phyloP scores from a whole-genome alignment of 2,888 invertebrate species.

The Cosmorhoe ocellata region DNA sequence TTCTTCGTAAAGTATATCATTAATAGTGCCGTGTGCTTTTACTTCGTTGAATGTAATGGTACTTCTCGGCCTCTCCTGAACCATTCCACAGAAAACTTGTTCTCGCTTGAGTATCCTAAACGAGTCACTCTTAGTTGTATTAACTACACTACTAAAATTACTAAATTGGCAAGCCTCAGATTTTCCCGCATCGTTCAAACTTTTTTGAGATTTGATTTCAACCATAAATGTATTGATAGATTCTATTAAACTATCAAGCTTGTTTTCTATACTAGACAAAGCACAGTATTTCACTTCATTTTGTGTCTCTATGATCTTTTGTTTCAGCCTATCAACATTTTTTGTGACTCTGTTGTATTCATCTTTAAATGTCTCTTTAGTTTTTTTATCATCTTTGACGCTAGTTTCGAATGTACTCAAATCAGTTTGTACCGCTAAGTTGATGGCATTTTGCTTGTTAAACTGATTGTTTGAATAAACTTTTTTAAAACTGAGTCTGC shows the following conservation, averaged over 20 bases:
- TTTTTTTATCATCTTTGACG: neutral
- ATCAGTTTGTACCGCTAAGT: slow-evolving; percentile 27
- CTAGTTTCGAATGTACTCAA: slow-evolving; percentile 6
- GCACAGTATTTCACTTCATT: slow-evolving; percentile 33
- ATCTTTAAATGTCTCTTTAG: slow-evolving; percentile 33
- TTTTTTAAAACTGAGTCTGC: neutral
- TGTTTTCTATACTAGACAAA: slow-evolving; percentile 53
- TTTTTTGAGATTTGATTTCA: slow-evolving; percentile 44
- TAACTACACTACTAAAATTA: neutral
- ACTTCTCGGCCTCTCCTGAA: slow-evolving; percentile 33
- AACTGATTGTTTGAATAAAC: neutral
- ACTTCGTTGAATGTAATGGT: slow-evolving; percentile 24
- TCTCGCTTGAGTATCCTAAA: slow-evolving; percentile 17
- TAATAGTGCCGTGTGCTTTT: slow-evolving; percentile 30
- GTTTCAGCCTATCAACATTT: slow-evolving; percentile 39
- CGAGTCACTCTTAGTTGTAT: slow-evolving; percentile 14
- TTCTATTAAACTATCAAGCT: slow-evolving; percentile 53
- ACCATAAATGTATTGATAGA: slow-evolving; percentile 53
- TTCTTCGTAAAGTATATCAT: slow-evolving; percentile 48
- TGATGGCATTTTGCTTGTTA: slow-evolving; percentile 1
- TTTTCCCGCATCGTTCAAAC: neutral
- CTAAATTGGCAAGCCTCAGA: slow-evolving; percentile 2
- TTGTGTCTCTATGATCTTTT: slow-evolving; percentile 32
- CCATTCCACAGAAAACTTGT: slow-evolving; percentile 32
- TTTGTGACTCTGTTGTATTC: slow-evolving; percentile 34